A percentile compares a stretch with the other conserved stretches of the same genome.
Evolutionary conservation across 1,140 invertebrate species (phyloP).

Genomic region (Drosophila saltans): DNA sequence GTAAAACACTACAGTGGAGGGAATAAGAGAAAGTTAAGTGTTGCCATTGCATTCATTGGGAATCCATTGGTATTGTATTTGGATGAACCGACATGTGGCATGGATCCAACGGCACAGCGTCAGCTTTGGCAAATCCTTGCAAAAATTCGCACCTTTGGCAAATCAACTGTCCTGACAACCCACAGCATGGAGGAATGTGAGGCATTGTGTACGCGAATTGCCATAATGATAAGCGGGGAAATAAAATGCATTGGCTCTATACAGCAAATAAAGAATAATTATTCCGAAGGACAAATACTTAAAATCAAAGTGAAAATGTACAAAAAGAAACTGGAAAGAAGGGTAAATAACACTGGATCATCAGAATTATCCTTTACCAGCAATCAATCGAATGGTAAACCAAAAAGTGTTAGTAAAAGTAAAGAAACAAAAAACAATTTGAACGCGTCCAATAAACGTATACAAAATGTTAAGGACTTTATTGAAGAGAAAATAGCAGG

Average conservation of each 20-base stretch:
- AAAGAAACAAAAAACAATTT: too few species aligned
- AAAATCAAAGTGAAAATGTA: conserved; percentile 54
- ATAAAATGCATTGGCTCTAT: conserved; percentile 88
- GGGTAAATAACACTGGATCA: neutral
- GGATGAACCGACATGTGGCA: conserved; percentile 92
- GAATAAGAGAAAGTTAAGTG: conserved; percentile 97
- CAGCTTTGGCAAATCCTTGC: conserved; percentile 90
- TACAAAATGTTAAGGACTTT: conserved; percentile 16
- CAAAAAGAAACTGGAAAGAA: neutral
- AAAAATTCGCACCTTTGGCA: conserved; percentile 86
- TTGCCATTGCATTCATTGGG: conserved; percentile 95
- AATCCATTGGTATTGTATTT: conserved; percentile 94
- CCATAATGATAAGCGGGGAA: conserved; percentile 94
- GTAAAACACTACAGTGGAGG: conserved; percentile 92
- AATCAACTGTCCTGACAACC: conserved; percentile 90
- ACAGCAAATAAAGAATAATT: conserved; percentile 88
- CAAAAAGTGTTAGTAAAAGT: too few species aligned
- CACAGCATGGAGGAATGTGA: conserved; percentile 95
- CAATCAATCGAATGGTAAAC: neutral
- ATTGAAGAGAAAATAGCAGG: neutral
- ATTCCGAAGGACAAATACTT: conserved; percentile 86
- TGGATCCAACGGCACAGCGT: conserved; percentile 92
- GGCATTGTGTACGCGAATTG: conserved; percentile 91
- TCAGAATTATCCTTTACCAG: conserved; percentile 25
- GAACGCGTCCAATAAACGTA: neutral